Percentiles rank a stretch among this genome's conserved stretches.
phyloP scores from a whole-genome alignment of 2,888 invertebrate species.

The Lordiphosa andalusiaca region DNA sequence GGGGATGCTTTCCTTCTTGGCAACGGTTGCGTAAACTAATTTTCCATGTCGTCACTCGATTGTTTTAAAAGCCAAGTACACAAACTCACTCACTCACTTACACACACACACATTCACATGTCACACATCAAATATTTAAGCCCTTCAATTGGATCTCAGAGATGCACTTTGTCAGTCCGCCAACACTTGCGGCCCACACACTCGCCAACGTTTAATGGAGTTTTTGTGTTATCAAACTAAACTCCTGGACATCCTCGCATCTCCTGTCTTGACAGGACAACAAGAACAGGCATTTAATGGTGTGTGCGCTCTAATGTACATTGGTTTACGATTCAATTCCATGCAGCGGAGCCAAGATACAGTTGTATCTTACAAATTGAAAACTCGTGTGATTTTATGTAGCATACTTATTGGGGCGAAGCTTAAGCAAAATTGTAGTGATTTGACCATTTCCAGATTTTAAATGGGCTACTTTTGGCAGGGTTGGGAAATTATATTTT shows the following conservation, averaged over 20 bases:
- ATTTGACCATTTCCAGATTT: too few species aligned
- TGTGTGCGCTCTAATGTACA: background rate
- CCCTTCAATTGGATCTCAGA: slow-evolving; percentile 38
- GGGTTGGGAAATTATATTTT: too few species aligned
- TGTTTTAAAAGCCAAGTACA: slow-evolving; percentile 69
- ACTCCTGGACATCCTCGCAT: slow-evolving; percentile 4
- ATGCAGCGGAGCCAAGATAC: too few species aligned
- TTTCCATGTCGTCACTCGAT: slow-evolving; percentile 76
- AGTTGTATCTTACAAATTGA: too few species aligned
- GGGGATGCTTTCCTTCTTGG: slow-evolving; percentile 37
- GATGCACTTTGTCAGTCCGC: slow-evolving; percentile 26
- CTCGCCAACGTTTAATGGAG: slow-evolving; percentile 42
- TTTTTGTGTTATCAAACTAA: slow-evolving; percentile 31
- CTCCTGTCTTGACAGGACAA: too few species aligned
- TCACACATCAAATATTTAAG: slow-evolving; percentile 53
- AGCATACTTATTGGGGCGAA: too few species aligned
- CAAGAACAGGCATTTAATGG: too few species aligned
- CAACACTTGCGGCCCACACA: slow-evolving; percentile 24
- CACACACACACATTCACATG: slow-evolving; percentile 15
- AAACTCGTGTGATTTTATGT: too few species aligned
- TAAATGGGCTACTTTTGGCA: too few species aligned
- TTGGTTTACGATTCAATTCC: background rate
- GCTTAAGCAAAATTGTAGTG: too few species aligned
- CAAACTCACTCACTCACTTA: slow-evolving; percentile 13
- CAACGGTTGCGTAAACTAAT: slow-evolving; percentile 73